Evolutionary conservation across 2,888 invertebrate genomes (phyloP).

Genomic region (Tetheella fluctuosa): DNA sequence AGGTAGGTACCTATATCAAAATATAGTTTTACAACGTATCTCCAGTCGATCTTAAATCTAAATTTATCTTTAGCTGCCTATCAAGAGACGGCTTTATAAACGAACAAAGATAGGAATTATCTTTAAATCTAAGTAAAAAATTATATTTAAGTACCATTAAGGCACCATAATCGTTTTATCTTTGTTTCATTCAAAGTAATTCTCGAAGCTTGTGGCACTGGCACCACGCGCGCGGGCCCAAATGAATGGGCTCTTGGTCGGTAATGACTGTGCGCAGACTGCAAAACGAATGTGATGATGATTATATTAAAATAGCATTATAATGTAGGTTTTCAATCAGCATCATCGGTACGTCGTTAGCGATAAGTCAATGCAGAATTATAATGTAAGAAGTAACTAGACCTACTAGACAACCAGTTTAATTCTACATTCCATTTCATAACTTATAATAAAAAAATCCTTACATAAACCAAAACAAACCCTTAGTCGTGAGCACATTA

Average conservation of each 20-base stretch:
- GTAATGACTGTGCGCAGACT: neutral
- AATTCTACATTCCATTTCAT: no score
- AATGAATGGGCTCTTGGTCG: neutral
- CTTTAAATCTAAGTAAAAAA: neutral
- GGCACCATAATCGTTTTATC: neutral
- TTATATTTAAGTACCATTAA: neutral
- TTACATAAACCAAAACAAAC: no score
- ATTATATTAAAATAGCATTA: neutral
- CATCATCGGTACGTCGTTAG: no score
- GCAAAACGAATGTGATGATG: no score
- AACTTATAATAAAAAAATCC: no score
- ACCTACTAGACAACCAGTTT: no score
- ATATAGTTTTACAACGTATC: neutral
- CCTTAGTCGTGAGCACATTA: no score
- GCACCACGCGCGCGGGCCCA: neutral
- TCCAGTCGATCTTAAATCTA: conserved; percentile 1
- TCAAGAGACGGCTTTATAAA: neutral
- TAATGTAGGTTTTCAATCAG: no score
- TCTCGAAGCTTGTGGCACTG: neutral
- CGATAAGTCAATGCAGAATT: no score
- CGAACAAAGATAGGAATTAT: neutral
- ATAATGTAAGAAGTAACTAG: no score
- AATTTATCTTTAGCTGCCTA: conserved; percentile 1
- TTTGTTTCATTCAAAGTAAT: neutral
- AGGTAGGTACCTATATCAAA: no score